phyloP scores from a whole-genome alignment of 92 coral and sea anemone genomes.

The Epizoanthus rinbou region DNA sequence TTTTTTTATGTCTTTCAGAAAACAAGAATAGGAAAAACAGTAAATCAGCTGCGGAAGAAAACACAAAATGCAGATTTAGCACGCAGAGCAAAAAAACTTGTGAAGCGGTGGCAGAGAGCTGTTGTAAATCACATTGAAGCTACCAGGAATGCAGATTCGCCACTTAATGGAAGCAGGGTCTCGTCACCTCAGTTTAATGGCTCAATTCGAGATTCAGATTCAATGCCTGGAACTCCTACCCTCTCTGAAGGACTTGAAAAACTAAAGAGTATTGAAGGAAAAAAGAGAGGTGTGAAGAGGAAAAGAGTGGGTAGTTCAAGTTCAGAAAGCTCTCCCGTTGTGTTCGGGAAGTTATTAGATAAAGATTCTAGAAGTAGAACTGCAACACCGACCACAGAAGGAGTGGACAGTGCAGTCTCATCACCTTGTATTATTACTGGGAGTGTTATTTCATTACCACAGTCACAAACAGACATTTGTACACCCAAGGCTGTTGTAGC shows the following conservation, averaged over 20 bases:
- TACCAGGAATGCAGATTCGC: conserved; percentile 82
- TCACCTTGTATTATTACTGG: conserved; percentile 39
- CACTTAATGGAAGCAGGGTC: conserved; percentile 85
- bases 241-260: conserved; percentile 64
- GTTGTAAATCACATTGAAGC: conserved; percentile 93
- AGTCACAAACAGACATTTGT: conserved; percentile 26
- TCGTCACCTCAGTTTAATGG: conserved; percentile 95
- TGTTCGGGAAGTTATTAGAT: conserved; percentile 38
- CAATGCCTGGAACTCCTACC: conserved; percentile 65
- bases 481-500: neutral
- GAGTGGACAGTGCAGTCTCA: conserved; percentile 2
- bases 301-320: conserved; percentile 77
- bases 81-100: conserved; percentile 93
- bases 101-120: conserved; percentile 95
- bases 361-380: conserved; percentile 58
- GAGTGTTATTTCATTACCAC: conserved; percentile 18
- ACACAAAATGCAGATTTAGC: conserved; percentile 92
- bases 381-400: conserved; percentile 52
- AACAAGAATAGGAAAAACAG: conserved; percentile 97
- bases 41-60: conserved; percentile 92
- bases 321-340: conserved; percentile 75
- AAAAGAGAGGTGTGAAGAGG: conserved; percentile 80
- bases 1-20: conserved; percentile 57
- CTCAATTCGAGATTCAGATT: conserved; percentile 62
- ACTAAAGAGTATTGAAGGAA: conserved; percentile 69